A percentile compares a stretch with the other conserved stretches of the same genome.
phyloP scores from a whole-genome alignment of 2,888 invertebrate species.

The Habrosyne pyritoides region DNA sequence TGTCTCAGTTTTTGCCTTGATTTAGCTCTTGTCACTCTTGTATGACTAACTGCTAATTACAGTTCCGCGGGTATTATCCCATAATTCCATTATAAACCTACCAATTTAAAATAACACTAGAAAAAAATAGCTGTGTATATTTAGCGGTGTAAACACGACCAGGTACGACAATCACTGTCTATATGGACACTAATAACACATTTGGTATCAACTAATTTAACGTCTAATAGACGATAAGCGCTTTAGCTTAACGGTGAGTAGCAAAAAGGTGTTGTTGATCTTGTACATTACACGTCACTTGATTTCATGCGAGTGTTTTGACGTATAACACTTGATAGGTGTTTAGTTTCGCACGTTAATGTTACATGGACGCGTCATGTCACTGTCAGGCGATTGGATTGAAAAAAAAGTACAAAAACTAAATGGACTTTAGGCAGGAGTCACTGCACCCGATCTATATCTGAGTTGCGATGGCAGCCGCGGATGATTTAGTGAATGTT shows the following conservation, averaged over 20 bases:
- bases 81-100: slow-evolving; percentile 1
- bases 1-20: neutral
- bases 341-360: slow-evolving; percentile 58
- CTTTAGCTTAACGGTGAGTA: slow-evolving; percentile 53
- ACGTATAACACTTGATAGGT: slow-evolving; percentile 42
- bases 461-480: neutral
- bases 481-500: neutral
- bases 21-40: neutral
- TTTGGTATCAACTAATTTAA: slow-evolving; percentile 27
- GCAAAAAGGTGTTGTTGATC: slow-evolving; percentile 45
- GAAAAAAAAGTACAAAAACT: slow-evolving; percentile 51
- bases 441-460: slow-evolving; percentile 39
- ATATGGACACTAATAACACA: slow-evolving; percentile 38
- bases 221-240: slow-evolving; percentile 16
- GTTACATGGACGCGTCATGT: slow-evolving; percentile 55
- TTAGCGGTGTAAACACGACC: neutral
- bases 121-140: neutral
- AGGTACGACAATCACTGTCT: slow-evolving; percentile 5
- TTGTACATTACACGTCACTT: slow-evolving; percentile 43
- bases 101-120: neutral
- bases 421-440: slow-evolving; percentile 35
- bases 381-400: slow-evolving; percentile 57
- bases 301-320: slow-evolving; percentile 50
- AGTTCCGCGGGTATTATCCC: neutral
- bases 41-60: slow-evolving; percentile 3